Evolutionary conservation across 2,797 vertebrate genomes (phyloP).

Genomic region (Acrossocheilus fasciatus): DNA sequence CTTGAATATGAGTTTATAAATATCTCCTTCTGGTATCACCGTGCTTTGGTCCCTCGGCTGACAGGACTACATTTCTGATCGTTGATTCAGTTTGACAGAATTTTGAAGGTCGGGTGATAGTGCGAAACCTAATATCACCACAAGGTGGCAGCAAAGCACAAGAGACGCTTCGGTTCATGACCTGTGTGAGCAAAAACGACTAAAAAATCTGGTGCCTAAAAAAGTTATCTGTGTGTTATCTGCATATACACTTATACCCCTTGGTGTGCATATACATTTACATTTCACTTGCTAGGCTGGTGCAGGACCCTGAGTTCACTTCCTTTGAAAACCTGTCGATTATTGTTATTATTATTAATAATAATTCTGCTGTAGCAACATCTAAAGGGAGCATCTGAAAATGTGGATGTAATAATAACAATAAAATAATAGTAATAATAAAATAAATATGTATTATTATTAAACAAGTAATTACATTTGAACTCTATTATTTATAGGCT

Average conservation of each 20-base stretch:
- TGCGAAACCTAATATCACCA: background rate
- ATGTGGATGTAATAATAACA: background rate
- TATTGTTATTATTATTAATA: background rate
- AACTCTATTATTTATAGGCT: background rate
- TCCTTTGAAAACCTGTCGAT: background rate
- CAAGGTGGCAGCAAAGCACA: slow-evolving; percentile 29
- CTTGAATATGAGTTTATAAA: background rate
- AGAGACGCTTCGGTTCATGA: background rate
- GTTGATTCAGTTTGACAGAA: background rate
- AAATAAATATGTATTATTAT: too few relatives aligned
- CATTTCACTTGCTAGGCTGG: background rate
- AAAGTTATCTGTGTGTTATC: background rate
- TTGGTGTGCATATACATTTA: background rate
- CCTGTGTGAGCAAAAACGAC: background rate
- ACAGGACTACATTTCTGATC: too few relatives aligned
- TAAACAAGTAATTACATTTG: background rate
- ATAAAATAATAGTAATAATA: background rate
- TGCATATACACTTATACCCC: too few relatives aligned
- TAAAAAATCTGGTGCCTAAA: background rate
- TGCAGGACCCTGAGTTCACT: background rate
- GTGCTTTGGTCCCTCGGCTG: background rate
- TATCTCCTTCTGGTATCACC: background rate
- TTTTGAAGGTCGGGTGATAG: background rate
- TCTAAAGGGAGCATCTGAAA: background rate
- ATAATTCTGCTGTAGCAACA: background rate